phyloP scores from a whole-genome alignment of 92 coral and sea anemone species.

The Phenganax subtilis region DNA sequence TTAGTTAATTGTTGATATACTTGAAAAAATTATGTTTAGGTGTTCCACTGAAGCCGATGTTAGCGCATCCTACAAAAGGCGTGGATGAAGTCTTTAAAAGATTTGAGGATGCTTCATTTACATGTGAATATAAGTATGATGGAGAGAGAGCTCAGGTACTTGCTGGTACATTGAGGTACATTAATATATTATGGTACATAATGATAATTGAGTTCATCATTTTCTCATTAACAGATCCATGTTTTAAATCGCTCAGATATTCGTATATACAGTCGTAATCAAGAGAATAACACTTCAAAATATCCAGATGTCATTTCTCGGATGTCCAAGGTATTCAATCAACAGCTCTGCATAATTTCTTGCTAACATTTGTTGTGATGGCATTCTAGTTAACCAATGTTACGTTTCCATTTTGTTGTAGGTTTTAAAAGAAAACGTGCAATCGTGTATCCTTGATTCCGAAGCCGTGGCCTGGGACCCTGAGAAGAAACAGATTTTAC shows the following conservation, averaged over 20 bases:
- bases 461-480: conserved; percentile 99
- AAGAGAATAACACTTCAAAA: conserved; percentile 91
- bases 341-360: not conserved
- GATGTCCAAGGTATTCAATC: conserved; percentile 74
- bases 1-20: too few species aligned
- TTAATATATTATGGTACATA: not conserved
- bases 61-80: conserved; percentile 97
- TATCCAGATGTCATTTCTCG: conserved; percentile 91
- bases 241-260: conserved; percentile 70
- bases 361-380: too few species aligned
- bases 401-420: conserved; percentile 15
- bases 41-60: conserved; percentile 88
- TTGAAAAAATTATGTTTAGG: conserved; percentile 43
- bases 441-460: conserved; percentile 85
- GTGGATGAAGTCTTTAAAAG: conserved; percentile 86
- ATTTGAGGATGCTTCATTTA: conserved; percentile 91
- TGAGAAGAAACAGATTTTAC: conserved; percentile 94
- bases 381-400: too few species aligned
- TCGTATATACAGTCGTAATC: conserved; percentile 90
- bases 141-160: conserved; percentile 96
- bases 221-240: conserved; percentile 61
- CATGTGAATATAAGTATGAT: conserved; percentile 95
- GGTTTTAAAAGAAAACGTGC: conserved; percentile 62
- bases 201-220: not conserved
- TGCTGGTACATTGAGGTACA: not conserved